Evolutionary conservation across 2,888 invertebrate species (phyloP).

Genomic region (Sicus ferrugineus): DNA sequence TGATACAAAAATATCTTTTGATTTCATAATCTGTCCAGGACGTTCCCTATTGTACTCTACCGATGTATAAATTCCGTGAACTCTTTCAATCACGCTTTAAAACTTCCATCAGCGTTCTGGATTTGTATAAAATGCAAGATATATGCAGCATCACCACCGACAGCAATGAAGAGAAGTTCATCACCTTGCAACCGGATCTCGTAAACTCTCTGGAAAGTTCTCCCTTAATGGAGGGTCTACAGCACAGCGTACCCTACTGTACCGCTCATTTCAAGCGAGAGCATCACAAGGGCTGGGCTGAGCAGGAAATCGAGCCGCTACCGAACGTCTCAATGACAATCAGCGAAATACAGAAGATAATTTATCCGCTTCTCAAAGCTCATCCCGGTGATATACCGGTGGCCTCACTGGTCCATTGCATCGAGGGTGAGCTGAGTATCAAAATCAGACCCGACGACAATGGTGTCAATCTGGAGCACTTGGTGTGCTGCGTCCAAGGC

Average conservation of each 20-base stretch:
- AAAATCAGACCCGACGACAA: constrained; percentile 64
- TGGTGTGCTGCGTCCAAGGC: constrained; percentile 83
- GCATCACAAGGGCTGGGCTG: constrained; percentile 78
- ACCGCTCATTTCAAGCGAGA: constrained; percentile 69
- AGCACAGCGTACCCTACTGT: constrained; percentile 71
- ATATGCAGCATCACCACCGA: constrained; percentile 79
- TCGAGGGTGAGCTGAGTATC: constrained; percentile 58
- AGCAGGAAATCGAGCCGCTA: constrained; percentile 74
- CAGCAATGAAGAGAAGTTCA: constrained; percentile 74
- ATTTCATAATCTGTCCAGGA: too few species aligned
- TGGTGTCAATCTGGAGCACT: constrained; percentile 89
- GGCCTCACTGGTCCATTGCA: constrained; percentile 61
- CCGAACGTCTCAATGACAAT: constrained; percentile 68
- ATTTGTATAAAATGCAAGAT: constrained; percentile 77
- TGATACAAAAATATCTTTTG: too few species aligned
- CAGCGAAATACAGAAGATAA: constrained; percentile 59
- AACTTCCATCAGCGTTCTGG: constrained; percentile 74
- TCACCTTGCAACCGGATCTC: constrained; percentile 72
- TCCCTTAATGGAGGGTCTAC: constrained; percentile 65
- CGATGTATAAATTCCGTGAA: constrained; percentile 83
- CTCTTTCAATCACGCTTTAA: constrained; percentile 82
- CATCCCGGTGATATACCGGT: constrained; percentile 63
- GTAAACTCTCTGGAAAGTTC: constrained; percentile 67
- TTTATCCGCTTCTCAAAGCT: constrained; percentile 59
- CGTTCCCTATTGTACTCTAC: constrained; percentile 77